Conservation (phyloP, 1,140 invertebrate genomes). For the Antheraea mylitta region DNA sequence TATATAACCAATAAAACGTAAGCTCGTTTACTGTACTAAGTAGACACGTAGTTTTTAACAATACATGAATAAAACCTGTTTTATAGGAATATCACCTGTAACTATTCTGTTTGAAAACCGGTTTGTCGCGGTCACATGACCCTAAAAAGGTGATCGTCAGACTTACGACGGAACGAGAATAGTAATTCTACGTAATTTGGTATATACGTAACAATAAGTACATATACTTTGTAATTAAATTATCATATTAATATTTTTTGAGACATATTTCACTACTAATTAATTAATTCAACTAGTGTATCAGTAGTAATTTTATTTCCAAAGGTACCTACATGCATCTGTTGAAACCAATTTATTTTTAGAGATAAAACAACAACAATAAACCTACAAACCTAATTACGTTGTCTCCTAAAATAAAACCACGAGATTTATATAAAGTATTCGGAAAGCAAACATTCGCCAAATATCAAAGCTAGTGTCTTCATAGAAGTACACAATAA, state of each 20-base stretch:
- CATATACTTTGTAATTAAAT: not conserved
- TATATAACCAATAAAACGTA: constrained; percentile 25
- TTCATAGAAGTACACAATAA: not conserved
- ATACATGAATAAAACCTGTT: constrained; percentile 53
- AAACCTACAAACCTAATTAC: not conserved
- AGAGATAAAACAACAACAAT: not conserved
- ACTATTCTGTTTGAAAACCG: constrained; percentile 47
- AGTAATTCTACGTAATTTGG: constrained; percentile 12
- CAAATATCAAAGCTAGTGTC: not conserved
- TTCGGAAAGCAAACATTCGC: not conserved
- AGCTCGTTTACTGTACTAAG: constrained; percentile 36
- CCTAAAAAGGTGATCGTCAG: constrained; percentile 48
- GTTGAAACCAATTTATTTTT: not conserved
- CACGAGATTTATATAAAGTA: not conserved
- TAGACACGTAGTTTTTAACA: constrained; percentile 39
- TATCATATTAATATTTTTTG: too few species aligned
- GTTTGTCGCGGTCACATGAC: constrained; percentile 52
- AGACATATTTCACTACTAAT: not conserved
- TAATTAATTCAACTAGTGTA: not conserved
- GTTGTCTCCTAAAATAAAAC: not conserved
- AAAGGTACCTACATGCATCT: not conserved
- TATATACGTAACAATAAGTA: not conserved
- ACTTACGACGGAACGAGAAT: constrained; percentile 43
- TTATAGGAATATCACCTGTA: constrained; percentile 53
- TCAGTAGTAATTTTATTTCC: too few species aligned